Evolutionary conservation across 1,140 invertebrate species (phyloP).

Genomic region (Thereuonema tuberculata): DNA sequence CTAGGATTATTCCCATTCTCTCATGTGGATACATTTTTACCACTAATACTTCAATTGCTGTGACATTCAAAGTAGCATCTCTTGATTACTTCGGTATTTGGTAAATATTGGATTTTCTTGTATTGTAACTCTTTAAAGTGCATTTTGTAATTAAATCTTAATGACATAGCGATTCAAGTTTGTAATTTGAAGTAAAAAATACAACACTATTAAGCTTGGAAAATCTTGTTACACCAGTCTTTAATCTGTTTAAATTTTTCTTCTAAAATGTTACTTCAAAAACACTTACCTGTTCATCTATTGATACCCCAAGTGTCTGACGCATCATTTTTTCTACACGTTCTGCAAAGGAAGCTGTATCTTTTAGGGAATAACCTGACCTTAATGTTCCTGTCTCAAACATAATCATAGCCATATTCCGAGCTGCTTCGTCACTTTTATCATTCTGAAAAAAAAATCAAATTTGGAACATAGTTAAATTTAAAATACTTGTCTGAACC

Average conservation of each 20-base stretch:
- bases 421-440: conserved; percentile 60
- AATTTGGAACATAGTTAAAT: neutral
- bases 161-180: no score
- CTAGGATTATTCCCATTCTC: no score
- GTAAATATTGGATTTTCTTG: no score
- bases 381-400: conserved; percentile 79
- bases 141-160: no score
- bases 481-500: neutral
- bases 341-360: conserved; percentile 72
- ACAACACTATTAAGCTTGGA: conserved; percentile 1
- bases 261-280: no score
- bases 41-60: no score
- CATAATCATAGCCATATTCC: conserved; percentile 79
- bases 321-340: conserved; percentile 76
- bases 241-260: neutral
- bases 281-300: conserved; percentile 50
- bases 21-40: no score
- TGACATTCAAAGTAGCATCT: no score
- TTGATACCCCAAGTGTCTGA: conserved; percentile 61
- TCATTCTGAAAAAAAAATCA: conserved; percentile 32
- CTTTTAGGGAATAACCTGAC: conserved; percentile 75
- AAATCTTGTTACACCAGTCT: neutral
- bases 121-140: no score
- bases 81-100: no score
- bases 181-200: no score